Evolutionary conservation across 92 coral and sea anemone species (phyloP).

Genomic region (Epizoanthus rinbou): DNA sequence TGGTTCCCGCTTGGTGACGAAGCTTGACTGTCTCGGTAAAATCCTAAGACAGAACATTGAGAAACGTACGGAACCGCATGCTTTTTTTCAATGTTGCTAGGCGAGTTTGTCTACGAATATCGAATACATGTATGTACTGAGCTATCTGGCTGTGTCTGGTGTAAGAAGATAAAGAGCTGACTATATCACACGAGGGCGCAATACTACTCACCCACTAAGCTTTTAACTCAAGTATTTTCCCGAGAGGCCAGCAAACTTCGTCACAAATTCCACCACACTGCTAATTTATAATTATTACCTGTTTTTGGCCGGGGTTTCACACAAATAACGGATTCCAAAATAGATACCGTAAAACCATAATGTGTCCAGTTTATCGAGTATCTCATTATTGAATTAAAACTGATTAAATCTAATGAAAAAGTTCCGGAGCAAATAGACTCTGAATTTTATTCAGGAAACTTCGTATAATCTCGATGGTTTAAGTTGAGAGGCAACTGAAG

Average conservation of each 20-base stretch:
- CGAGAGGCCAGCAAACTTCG: background rate
- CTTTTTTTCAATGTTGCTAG: background rate
- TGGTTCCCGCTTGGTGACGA: background rate
- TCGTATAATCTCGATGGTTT: background rate
- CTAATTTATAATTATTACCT: background rate
- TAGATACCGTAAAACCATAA: background rate
- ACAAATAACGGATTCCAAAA: background rate
- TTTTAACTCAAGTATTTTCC: constrained; percentile 11
- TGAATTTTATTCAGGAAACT: background rate
- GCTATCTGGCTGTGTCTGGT: background rate
- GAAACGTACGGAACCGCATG: too few species aligned
- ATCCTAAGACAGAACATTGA: background rate
- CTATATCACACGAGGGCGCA: background rate
- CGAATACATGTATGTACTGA: background rate
- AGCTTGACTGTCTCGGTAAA: background rate
- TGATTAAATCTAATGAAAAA: background rate
- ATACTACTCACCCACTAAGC: background rate
- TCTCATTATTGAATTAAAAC: constrained; percentile 14
- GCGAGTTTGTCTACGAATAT: background rate
- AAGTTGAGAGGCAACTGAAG: background rate
- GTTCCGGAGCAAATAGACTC: background rate
- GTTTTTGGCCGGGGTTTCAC: background rate
- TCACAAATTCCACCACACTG: background rate
- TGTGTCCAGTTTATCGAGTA: background rate
- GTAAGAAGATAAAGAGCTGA: background rate